Percentiles rank a stretch among this genome's conserved stretches.
phyloP scores from a whole-genome alignment of 2,888 invertebrate species.

The Diarsia dahlii region DNA sequence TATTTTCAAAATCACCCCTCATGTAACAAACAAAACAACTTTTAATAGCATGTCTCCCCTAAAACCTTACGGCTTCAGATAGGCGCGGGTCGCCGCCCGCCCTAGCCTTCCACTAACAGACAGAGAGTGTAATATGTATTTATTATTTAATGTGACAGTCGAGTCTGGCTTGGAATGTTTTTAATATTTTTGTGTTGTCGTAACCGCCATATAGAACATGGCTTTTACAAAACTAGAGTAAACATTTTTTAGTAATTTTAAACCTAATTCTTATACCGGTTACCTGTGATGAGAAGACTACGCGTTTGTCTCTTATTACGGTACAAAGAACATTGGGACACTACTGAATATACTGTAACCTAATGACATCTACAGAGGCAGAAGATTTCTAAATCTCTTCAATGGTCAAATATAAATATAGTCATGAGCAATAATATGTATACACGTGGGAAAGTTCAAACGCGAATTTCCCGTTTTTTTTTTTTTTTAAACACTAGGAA shows the following conservation, averaged over 20 bases:
- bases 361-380: too few species aligned
- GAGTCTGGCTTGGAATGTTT: neutral
- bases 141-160: neutral
- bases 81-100: constrained; percentile 60
- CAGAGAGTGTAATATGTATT: neutral
- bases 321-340: neutral
- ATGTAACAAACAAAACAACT: constrained; percentile 26
- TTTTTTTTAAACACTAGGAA: too few species aligned
- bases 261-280: neutral
- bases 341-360: too few species aligned
- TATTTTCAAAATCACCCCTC: constrained; percentile 20
- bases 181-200: neutral
- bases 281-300: neutral
- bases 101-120: too few species aligned
- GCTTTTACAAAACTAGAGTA: neutral
- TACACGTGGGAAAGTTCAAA: too few species aligned
- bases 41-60: constrained; percentile 23
- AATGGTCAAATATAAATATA: too few species aligned
- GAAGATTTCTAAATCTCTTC: too few species aligned
- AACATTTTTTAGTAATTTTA: neutral
- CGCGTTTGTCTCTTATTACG: neutral
- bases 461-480: too few species aligned
- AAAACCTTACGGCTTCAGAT: constrained; percentile 22
- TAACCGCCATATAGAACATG: neutral
- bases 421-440: too few species aligned